Evolutionary conservation across 2,797 vertebrate species (phyloP).

Genomic region (Enteromius fasciolatus): DNA sequence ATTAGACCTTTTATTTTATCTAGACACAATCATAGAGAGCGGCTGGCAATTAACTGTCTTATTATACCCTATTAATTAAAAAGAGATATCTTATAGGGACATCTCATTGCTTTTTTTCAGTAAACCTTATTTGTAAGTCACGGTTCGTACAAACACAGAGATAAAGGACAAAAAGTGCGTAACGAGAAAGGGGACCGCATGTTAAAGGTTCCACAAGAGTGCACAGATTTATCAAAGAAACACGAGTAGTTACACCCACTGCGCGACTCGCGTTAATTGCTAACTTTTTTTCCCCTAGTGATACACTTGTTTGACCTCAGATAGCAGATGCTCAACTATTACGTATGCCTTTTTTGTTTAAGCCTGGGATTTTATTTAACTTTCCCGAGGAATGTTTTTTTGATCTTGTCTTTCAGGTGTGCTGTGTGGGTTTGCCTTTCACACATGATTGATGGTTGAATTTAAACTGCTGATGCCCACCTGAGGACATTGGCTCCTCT

Average conservation of each 20-base stretch:
- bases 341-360: conserved; percentile 10
- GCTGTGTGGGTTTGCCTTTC: conserved; percentile 57
- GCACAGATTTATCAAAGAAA: conserved; percentile 26
- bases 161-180: conserved; percentile 45
- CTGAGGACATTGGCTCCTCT: conserved; percentile 47
- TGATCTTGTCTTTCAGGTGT: conserved; percentile 53
- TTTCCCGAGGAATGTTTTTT: conserved; percentile 31
- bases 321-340: conserved; percentile 11
- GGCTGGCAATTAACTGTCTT: conserved; percentile 68
- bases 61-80: conserved; percentile 67
- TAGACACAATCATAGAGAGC: conserved; percentile 65
- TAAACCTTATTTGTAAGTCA: conserved; percentile 57
- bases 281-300: conserved; percentile 34
- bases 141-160: conserved; percentile 28
- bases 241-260: conserved; percentile 1
- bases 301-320: conserved; percentile 29
- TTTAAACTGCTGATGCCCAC: conserved; percentile 58
- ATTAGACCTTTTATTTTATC: conserved; percentile 69
- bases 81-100: conserved; percentile 60
- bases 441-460: conserved; percentile 59
- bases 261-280: neutral
- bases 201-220: conserved; percentile 19
- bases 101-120: conserved; percentile 54
- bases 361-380: conserved; percentile 21
- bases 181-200: conserved; percentile 5